Evolutionary conservation across 2,797 vertebrate genomes (phyloP).

Genomic region (Basileuterus tristriatus): DNA sequence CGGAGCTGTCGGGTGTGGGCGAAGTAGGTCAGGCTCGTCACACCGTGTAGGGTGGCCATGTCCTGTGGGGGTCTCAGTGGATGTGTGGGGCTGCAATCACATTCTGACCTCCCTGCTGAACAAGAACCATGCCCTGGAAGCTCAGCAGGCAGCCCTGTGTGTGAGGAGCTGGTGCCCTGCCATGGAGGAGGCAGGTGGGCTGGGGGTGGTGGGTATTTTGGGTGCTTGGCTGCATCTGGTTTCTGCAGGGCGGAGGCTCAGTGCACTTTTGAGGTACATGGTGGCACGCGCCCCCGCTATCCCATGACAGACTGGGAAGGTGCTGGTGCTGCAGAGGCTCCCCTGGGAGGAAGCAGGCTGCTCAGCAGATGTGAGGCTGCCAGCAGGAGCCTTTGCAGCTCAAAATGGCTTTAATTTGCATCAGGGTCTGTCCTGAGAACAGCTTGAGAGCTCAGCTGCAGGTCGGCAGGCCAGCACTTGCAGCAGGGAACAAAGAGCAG

Average conservation of each 20-base stretch:
- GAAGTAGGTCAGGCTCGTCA: rapidly evolving
- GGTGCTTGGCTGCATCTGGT: background rate
- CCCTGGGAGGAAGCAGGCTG: conserved; percentile 56
- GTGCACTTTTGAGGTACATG: background rate
- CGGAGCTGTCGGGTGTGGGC: rapidly evolving
- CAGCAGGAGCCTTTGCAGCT: background rate
- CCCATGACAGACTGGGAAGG: conserved; percentile 8
- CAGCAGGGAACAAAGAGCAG: conserved; percentile 8
- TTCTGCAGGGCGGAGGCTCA: background rate
- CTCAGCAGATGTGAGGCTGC: conserved; percentile 12
- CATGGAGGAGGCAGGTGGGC: background rate
- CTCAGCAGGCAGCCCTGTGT: rapidly evolving
- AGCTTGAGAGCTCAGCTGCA: conserved; percentile 3
- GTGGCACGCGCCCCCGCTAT: background rate
- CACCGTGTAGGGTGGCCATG: rapidly evolving
- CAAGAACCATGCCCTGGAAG: rapidly evolving
- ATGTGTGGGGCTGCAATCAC: rapidly evolving
- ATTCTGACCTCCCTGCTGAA: rapidly evolving
- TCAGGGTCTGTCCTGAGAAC: conserved; percentile 24
- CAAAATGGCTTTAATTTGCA: conserved; percentile 69
- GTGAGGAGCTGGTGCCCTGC: rapidly evolving
- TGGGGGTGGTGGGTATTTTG: background rate
- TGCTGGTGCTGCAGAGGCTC: conserved; percentile 7
- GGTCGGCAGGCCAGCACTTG: background rate
- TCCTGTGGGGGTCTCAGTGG: rapidly evolving